Evolutionary conservation across 2,113 vertebrate species (phyloP), one percentile per base, ranked within the genome.

Genomic region (Xyliphius kryptos): DNA sequence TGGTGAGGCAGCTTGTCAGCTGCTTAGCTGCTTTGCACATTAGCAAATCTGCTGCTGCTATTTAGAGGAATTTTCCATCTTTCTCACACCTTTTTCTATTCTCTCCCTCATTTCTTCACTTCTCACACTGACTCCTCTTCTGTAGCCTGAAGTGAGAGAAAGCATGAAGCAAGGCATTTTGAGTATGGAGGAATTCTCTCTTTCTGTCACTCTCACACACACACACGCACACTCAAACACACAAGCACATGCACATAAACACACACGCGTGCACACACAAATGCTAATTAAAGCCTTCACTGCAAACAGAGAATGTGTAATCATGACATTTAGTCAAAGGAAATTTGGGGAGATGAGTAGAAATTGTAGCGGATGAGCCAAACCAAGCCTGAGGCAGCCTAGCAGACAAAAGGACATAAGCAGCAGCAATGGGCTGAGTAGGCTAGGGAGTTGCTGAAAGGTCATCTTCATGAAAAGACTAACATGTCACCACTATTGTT

Each of bases 261-360:
- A 63, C 72, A 63, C 66, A 72, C 64, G 61, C 72, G 69, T 72
- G 74, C 77, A 57, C 66, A 56, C 56, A 67, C 76, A 64, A 76
- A 79, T 78, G 82, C 90, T 98, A 95, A 98, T 97, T 95, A 97
- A 91, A 90, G 87, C 86, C 87, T 89, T 88, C 83, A 51, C 90
- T 90, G 90, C 85, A 90, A 90, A 86, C 77, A 77, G 76, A 81
- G 75, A 83, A 91, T 93, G 92, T 92, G 89, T 89, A 81, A 91
- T 87, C 86, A 81, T 95, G 94, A 98, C 95, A 97, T 94, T 93
- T 90, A 96, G 91, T 95, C 93, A 95, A 86, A 91, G 84, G 91
- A 95, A 91, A 97, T 97, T 89, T 95, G 87, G 87, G 88, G 85
- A 89, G 83, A 87, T 68, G 89, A 90, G 88, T 84, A 92, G 89